phyloP scores from a whole-genome alignment of 2,888 invertebrate genomes.

The Leptarthrus brevirostris region DNA sequence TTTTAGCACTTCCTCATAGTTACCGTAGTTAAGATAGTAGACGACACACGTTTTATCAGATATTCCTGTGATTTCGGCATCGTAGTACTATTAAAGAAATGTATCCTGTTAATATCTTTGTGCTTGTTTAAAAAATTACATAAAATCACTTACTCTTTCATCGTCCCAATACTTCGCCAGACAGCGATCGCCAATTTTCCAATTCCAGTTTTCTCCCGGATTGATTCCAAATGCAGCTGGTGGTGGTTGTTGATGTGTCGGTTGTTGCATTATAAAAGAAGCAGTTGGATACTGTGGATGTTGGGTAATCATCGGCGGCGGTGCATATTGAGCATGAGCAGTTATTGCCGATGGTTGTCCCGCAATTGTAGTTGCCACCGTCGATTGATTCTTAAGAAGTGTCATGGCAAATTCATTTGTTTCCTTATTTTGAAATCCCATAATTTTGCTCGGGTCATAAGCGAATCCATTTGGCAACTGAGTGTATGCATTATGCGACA shows the following conservation, averaged over 20 bases:
- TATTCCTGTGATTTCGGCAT: constrained; percentile 83
- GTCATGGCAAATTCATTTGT: constrained; percentile 67
- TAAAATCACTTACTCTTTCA: constrained; percentile 74
- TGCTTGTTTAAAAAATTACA: background rate
- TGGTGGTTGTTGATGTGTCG: constrained; percentile 73
- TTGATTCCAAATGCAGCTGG: constrained; percentile 61
- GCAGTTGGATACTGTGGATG: constrained; percentile 52
- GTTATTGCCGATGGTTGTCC: constrained; percentile 49
- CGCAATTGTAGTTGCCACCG: constrained; percentile 53
- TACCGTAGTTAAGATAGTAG: constrained; percentile 87
- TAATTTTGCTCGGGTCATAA: constrained; percentile 66
- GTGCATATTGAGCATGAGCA: constrained; percentile 38
- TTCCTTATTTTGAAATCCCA: constrained; percentile 67
- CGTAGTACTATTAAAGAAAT: constrained; percentile 76
- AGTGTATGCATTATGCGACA: constrained; percentile 54
- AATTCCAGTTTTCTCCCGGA: constrained; percentile 67
- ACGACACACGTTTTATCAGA: constrained; percentile 88
- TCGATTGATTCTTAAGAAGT: constrained; percentile 63
- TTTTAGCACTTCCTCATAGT: constrained; percentile 88
- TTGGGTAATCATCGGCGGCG: constrained; percentile 52
- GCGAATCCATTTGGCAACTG: constrained; percentile 62
- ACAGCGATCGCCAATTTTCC: constrained; percentile 85
- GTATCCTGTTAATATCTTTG: no score
- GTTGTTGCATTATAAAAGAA: constrained; percentile 62
- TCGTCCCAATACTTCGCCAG: constrained; percentile 95